Conservation (phyloP, 2,113 vertebrate genomes). For the Eleginops maclovinus region DNA sequence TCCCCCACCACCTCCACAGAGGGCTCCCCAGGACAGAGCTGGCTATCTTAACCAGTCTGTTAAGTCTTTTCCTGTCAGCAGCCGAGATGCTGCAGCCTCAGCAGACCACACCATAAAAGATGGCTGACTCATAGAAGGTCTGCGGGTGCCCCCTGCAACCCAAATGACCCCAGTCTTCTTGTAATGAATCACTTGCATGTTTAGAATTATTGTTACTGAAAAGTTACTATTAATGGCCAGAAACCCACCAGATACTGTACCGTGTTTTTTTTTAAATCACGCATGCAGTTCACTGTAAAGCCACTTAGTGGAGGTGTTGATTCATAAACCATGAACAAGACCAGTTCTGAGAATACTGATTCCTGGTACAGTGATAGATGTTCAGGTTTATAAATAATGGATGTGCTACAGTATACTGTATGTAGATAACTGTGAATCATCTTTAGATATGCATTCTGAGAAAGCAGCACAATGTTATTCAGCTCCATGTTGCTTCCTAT, state of each 20-base stretch:
- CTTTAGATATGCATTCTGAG: not conserved
- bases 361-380: not conserved
- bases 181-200: not conserved
- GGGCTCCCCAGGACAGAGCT: no score
- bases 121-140: no score
- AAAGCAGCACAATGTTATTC: not conserved
- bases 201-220: not conserved
- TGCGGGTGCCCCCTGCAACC: no score
- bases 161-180: no score
- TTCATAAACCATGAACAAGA: not conserved
- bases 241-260: no score
- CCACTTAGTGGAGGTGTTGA: conserved; percentile 54
- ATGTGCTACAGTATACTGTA: no score
- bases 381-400: not conserved
- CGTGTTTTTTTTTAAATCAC: not conserved
- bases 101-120: no score
- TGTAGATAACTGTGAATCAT: not conserved
- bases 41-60: no score
- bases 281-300: conserved; percentile 15
- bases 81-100: no score
- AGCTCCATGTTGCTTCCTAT: not conserved
- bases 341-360: not conserved
- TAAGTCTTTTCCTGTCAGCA: no score
- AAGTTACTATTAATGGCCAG: not conserved
- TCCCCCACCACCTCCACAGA: no score